Evolutionary conservation across 1,140 invertebrate species (phyloP), one percentile per base, ranked within the genome.

Genomic region (Drosophila mojavensis): DNA sequence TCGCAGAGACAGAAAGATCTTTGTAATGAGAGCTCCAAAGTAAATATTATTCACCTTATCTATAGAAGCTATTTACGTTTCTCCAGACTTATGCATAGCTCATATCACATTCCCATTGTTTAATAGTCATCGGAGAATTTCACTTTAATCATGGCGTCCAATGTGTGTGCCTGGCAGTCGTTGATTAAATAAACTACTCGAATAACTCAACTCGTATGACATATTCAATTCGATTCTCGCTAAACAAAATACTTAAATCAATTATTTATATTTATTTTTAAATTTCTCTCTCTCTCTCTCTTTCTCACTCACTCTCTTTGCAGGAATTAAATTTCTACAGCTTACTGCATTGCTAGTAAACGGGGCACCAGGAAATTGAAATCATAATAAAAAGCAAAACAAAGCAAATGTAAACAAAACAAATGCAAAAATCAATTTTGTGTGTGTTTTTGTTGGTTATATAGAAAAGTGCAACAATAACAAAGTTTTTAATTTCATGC

Each of bases 301-400:
- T 30, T 11, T 45, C 28, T 71, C 30, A 65, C 33, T 48, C n/a
- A 66, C 17, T 69, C 20, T 68, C n/a, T 17, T 73, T 68, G 45
- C 84, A 88, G 83, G 84, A 88, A 80, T 80, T 75, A 89, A 54
- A 78, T 80, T 89, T 89, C 84, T 84, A 78, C 69, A 77, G 86
- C 50, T 83, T 86, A 86, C 82, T 82, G 83, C 82, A 74, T 71
- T 82, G 79, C 65, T 88, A 88, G 82, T 88, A 86, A 82, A 78
- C 62, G 64, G 45, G 54, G 63, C 70, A 65, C 24, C 59, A 69
- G 61, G 78, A 88, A 88, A 79, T 82, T 76, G 64, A 61, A 39
- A 61, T 53, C 69, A 72, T 69, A 83, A 83, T 80, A 77, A 48
- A 24, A 75, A 55, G 39, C 20, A 30, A 30, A 77, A 45, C 17